Conservation (phyloP, 2,797 vertebrate genomes). For the Sebastes hubbsi region DNA sequence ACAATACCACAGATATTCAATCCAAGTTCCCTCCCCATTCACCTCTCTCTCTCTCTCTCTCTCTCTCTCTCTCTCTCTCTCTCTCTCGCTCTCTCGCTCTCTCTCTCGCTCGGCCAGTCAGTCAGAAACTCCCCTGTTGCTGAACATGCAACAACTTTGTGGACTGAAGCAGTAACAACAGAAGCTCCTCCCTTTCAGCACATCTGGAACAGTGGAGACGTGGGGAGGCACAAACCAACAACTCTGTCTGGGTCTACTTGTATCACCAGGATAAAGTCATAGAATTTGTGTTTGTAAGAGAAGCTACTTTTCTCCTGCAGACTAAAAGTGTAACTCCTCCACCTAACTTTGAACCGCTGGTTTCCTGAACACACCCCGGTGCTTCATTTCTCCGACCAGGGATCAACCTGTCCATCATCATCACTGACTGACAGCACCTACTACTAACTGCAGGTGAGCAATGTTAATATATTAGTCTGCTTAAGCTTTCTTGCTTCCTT, state of each 20-base stretch:
- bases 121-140: slow-evolving; percentile 30
- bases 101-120: slow-evolving; percentile 1
- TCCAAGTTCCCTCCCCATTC: too few species aligned
- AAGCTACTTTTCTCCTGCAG: not conserved
- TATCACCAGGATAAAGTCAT: not conserved
- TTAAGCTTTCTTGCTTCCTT: slow-evolving; percentile 12
- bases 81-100: slow-evolving; percentile 2
- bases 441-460: slow-evolving; percentile 55
- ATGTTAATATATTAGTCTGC: not conserved
- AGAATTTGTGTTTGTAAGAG: not conserved
- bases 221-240: not conserved
- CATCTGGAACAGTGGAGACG: slow-evolving; percentile 32
- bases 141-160: not conserved
- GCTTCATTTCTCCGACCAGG: not conserved
- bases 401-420: slow-evolving; percentile 3
- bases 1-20: too few species aligned
- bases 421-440: not conserved
- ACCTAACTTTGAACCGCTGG: not conserved
- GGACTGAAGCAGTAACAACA: slow-evolving; percentile 7
- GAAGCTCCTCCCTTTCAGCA: slow-evolving; percentile 52
- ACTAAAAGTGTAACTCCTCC: not conserved
- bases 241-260: not conserved
- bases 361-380: slow-evolving; percentile 45
- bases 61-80: not conserved
- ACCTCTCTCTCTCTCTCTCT: too few species aligned